Evolutionary conservation across 2,113 vertebrate species (phyloP).

Genomic region (Platysternon megacephalum): DNA sequence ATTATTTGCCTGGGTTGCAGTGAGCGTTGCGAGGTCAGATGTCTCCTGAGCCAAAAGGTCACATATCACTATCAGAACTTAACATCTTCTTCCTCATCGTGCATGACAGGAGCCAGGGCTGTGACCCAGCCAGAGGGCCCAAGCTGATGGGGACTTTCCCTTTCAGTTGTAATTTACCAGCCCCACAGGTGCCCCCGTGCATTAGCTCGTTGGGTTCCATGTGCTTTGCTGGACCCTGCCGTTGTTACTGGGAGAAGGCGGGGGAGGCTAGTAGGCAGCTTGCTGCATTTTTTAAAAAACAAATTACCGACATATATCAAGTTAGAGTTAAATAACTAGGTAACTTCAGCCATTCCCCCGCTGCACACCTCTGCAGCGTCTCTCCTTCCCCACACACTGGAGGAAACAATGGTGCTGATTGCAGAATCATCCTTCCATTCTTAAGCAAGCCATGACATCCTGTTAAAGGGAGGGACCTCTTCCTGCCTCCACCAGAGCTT

Average conservation of each 20-base stretch:
- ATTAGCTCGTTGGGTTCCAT: neutral
- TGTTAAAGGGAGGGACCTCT: neutral
- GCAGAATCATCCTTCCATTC: neutral
- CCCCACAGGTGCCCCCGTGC: too few relatives aligned
- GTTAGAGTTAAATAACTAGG: accelerated
- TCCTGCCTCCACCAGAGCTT: neutral
- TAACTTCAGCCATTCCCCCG: neutral
- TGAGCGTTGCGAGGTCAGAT: neutral
- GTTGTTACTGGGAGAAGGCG: neutral
- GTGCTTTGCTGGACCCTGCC: neutral
- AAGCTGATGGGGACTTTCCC: neutral
- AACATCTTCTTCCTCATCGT: neutral
- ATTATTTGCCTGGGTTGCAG: neutral
- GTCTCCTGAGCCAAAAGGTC: neutral
- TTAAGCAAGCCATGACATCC: neutral
- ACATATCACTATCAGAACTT: neutral
- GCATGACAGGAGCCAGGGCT: neutral
- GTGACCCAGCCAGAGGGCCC: neutral
- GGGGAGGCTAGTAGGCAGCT: neutral
- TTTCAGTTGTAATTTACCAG: neutral
- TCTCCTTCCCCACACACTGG: neutral
- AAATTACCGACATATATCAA: neutral
- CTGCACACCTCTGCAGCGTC: neutral
- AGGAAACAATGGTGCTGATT: neutral
- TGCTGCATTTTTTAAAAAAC: neutral